phyloP scores from a whole-genome alignment of 2,113 vertebrate genomes.

The Chauna torquata region DNA sequence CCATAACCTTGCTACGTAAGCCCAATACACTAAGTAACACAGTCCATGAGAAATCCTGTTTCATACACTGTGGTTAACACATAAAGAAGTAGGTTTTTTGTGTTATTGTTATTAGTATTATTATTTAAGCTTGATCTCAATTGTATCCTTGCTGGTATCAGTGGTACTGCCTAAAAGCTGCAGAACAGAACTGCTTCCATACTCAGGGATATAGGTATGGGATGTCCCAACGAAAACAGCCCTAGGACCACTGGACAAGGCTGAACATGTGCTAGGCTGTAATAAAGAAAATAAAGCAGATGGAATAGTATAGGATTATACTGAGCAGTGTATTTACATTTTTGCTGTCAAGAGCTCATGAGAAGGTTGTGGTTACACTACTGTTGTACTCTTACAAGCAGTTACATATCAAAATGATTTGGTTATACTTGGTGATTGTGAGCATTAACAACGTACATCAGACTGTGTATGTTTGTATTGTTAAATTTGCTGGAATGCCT shows the following conservation, averaged over 20 bases:
- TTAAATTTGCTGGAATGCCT: background rate
- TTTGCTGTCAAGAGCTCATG: background rate
- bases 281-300: background rate
- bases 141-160: background rate
- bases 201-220: background rate
- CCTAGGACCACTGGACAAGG: no score
- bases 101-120: no score
- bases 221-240: background rate
- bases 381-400: background rate
- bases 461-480: background rate
- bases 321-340: background rate
- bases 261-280: background rate
- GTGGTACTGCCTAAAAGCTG: background rate
- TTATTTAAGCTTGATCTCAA: no score
- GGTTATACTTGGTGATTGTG: accelerated
- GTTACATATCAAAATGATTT: background rate
- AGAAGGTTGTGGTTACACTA: background rate
- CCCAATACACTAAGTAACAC: background rate
- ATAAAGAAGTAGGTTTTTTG: background rate
- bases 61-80: background rate
- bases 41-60: background rate
- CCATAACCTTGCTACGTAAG: no score
- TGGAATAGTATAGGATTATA: background rate
- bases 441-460: background rate
- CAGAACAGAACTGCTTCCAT: background rate